Evolutionary conservation across 2,888 invertebrate species (phyloP), one percentile per base, ranked within the genome.

Genomic region (Caenorhabditis sp.): DNA sequence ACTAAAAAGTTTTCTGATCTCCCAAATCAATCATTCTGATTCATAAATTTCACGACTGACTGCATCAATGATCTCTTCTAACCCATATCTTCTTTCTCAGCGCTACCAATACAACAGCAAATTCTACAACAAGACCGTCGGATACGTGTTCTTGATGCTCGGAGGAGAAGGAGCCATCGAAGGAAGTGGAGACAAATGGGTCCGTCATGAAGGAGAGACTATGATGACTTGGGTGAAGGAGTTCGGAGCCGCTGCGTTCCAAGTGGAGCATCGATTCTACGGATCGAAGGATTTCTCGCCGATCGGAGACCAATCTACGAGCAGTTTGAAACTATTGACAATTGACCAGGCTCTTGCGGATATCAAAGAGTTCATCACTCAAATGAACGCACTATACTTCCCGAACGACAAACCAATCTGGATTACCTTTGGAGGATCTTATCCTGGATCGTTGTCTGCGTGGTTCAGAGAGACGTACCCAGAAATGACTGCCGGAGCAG

Each of bases 351-450:
- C 85, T 2, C 66, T 87, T 3, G 87, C 87, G 16, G 87, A 87
- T 66, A 68, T 86, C 41, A 83, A 84, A 38, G 82, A 80, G 38
- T 87, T 87, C 56, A 85, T 87, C 44, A 80, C 47, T 12, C 82
- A 85, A 35, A 87, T 87, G 87, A 87, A 86, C 49, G 61, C 69
- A 12, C 19, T 74, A 26, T 87, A 87, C 47, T 87, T 87, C 58
- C 35, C 51, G 26, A 22, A 75, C n/a, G 77, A 80, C 41, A 70
- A 82, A 16, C 73, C 84, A n/a, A 82, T 84, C 41, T 87, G 87
- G 87, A 66, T 87, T n/a, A 87, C 87, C 16, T 87, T 87, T 59
- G 87, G 87, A 38, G 87, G 85, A 63, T 86, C 85, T 1, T 87
- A 87, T 47, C 84, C 87, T 14, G 87, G 87, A 77, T 70, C 63